These are phyloP conservation scores for Pristionchus pacificus DNA, from an alignment of 1,140 invertebrate genomes.

Conservation along the genomic window DNA sequence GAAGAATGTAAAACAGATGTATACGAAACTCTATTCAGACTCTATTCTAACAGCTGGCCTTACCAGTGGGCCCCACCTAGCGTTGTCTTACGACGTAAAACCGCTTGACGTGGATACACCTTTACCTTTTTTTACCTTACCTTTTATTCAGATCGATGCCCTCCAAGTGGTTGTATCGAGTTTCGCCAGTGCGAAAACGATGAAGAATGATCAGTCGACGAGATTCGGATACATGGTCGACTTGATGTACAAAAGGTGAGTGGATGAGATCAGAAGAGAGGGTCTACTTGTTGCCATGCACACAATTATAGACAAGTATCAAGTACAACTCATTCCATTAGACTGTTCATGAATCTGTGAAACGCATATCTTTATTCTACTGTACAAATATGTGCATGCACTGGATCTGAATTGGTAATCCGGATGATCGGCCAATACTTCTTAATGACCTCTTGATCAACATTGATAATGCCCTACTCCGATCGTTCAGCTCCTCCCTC, in stretches of 20 bases:
- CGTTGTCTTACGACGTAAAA: too few relatives aligned
- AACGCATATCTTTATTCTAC: too few relatives aligned
- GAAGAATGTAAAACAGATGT: neutral
- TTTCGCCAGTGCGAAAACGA: constrained; percentile 21
- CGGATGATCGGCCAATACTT: too few relatives aligned
- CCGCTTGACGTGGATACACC: too few relatives aligned
- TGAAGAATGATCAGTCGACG: constrained; percentile 27
- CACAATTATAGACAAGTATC: neutral
- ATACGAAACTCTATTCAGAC: neutral
- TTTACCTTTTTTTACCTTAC: neutral
- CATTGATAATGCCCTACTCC: neutral
- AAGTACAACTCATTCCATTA: neutral
- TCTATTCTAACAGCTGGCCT: constrained; percentile 9
- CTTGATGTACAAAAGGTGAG: constrained; percentile 23
- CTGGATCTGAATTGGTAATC: too few relatives aligned
- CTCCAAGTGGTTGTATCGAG: constrained; percentile 15
- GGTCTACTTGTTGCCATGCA: too few relatives aligned
- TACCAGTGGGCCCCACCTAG: too few relatives aligned
- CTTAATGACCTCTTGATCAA: too few relatives aligned
- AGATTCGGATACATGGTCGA: constrained; percentile 22
- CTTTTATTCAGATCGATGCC: constrained; percentile 7
- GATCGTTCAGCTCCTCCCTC: constrained; percentile 15
- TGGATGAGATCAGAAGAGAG: neutral
- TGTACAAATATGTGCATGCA: too few relatives aligned
- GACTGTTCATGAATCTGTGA: neutral